A percentile compares a stretch with the other conserved stretches of the same genome.
These are phyloP conservation scores for Eleginops maclovinus DNA, from an alignment of 2,113 vertebrate species.

Conservation along the genomic window DNA sequence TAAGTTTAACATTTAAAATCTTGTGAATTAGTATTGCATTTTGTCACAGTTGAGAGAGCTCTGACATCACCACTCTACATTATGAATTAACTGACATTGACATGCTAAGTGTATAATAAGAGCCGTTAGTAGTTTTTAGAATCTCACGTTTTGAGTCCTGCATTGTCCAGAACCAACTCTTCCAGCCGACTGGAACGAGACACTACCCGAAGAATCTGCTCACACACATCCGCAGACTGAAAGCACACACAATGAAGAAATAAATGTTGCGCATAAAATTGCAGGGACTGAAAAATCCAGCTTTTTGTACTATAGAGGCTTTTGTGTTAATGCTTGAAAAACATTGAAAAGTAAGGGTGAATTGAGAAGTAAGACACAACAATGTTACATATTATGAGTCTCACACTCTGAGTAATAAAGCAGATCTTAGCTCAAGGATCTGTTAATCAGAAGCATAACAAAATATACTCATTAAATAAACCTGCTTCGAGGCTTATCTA, in stretches of 20 bases:
- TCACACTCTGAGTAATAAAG: background rate
- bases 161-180: constrained; percentile 95
- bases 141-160: constrained; percentile 93
- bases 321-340: background rate
- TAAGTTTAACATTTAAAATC: background rate
- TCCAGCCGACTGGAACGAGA: constrained; percentile 92
- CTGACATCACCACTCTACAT: background rate
- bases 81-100: background rate
- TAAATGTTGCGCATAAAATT: background rate
- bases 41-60: background rate
- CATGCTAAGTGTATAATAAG: background rate
- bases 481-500: constrained; percentile 9
- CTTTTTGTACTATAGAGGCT: too few relatives aligned
- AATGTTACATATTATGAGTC: background rate
- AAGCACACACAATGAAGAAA: constrained; percentile 18
- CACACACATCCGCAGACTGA: constrained; percentile 94
- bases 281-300: too few relatives aligned
- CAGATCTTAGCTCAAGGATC: background rate
- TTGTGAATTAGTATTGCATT: background rate
- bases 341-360: background rate
- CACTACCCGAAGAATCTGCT: constrained; percentile 94
- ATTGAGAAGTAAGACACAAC: background rate
- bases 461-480: constrained; percentile 39
- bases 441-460: constrained; percentile 27
- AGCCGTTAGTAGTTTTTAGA: background rate